These are phyloP conservation scores for Dipodomys spectabilis DNA, from an alignment of 2,113 vertebrate species.

Conservation along the genomic window DNA sequence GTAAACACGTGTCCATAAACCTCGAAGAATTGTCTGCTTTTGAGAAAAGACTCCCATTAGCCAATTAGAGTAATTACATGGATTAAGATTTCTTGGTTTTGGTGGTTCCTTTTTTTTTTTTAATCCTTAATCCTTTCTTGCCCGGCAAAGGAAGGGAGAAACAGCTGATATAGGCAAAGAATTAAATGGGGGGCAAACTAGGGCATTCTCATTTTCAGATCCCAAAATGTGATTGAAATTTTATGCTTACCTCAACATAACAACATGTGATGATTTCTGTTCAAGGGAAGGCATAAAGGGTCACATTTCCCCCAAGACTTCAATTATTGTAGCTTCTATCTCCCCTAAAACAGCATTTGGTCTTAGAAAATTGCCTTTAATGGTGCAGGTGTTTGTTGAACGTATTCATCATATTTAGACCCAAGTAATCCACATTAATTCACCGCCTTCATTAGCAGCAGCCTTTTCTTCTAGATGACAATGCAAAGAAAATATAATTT, in stretches of 20 bases:
- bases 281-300: constrained; percentile 68
- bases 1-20: constrained; percentile 77
- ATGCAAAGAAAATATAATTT: constrained; percentile 71
- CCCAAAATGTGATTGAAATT: constrained; percentile 77
- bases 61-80: constrained; percentile 81
- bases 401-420: constrained; percentile 71
- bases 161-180: constrained; percentile 67
- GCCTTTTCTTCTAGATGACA: constrained; percentile 68
- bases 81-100: constrained; percentile 78
- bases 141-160: constrained; percentile 61
- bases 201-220: constrained; percentile 75
- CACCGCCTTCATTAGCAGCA: constrained; percentile 71
- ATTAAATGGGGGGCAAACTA: constrained; percentile 68
- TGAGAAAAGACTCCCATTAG: constrained; percentile 77
- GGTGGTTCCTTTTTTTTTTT: constrained; percentile 46
- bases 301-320: constrained; percentile 69
- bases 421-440: constrained; percentile 77
- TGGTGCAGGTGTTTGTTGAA: constrained; percentile 75
- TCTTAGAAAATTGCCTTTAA: constrained; percentile 77
- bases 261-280: constrained; percentile 71
- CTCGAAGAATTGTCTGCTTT: constrained; percentile 74
- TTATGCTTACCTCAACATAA: constrained; percentile 77
- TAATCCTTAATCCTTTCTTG: constrained; percentile 69
- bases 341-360: constrained; percentile 77
- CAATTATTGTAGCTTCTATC: constrained; percentile 76